phyloP scores from a whole-genome alignment of 53 echinoderm and acorn worm species.

The Holothuria scabra region DNA sequence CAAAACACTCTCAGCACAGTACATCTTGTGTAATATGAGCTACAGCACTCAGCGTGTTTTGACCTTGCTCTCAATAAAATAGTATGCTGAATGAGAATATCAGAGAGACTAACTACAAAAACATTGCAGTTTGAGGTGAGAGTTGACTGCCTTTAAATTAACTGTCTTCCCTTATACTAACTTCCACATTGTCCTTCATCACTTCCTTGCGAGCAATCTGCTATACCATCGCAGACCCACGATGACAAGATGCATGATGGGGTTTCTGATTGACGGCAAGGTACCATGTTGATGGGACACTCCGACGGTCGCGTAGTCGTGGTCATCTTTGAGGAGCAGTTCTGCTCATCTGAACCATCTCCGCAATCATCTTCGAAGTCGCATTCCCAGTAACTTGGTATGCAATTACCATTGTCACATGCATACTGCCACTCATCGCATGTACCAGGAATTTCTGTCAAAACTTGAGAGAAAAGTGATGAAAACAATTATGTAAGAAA shows the following conservation, averaged over 20 bases:
- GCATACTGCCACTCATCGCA: slow-evolving; percentile 50
- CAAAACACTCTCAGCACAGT: too few relatives aligned
- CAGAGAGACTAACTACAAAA: too few relatives aligned
- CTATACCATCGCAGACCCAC: slow-evolving; percentile 74
- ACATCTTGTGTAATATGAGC: too few relatives aligned
- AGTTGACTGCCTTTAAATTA: too few relatives aligned
- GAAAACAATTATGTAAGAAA: too few relatives aligned
- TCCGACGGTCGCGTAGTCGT: background rate
- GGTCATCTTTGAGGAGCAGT: slow-evolving; percentile 39
- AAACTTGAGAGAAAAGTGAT: background rate
- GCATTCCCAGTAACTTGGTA: slow-evolving; percentile 66
- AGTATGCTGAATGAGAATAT: too few relatives aligned
- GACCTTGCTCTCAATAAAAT: too few relatives aligned
- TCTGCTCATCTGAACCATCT: slow-evolving; percentile 64
- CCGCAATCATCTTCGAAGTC: slow-evolving; percentile 76
- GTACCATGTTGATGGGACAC: slow-evolving; percentile 54
- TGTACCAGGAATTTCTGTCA: background rate
- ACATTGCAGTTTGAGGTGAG: too few relatives aligned
- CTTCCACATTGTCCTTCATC: slow-evolving; percentile 76
- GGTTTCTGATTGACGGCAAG: slow-evolving; percentile 62
- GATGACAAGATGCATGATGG: slow-evolving; percentile 58
- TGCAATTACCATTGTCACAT: slow-evolving; percentile 67
- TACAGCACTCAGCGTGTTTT: too few relatives aligned
- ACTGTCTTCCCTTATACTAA: slow-evolving; percentile 5
- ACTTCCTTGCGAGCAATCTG: slow-evolving; percentile 69